Percentiles rank a stretch among this genome's conserved stretches.
Conservation (phyloP, 2,113 vertebrate species). For the Callionymus lyra region DNA sequence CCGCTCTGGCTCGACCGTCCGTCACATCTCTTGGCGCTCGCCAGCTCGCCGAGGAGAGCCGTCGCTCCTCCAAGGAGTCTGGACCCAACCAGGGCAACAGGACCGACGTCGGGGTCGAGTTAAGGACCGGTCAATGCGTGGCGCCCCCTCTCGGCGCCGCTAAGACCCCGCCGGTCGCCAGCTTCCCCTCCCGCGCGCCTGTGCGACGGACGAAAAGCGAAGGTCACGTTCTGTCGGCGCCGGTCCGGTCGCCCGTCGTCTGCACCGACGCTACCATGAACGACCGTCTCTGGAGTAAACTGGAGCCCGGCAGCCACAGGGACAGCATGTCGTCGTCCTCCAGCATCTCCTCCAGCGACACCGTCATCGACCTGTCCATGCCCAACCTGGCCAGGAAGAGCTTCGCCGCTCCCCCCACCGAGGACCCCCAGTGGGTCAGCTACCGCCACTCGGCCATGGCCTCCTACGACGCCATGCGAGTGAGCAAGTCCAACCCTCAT, state of each 20-base stretch:
- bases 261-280: conserved; percentile 74
- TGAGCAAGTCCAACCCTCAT: conserved; percentile 90
- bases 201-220: conserved; percentile 68
- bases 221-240: conserved; percentile 47
- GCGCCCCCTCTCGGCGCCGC: not conserved
- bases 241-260: conserved; percentile 66
- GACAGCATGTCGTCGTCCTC: conserved; percentile 89
- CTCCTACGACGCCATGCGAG: conserved; percentile 41
- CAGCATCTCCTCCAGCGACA: conserved; percentile 90
- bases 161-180: not conserved
- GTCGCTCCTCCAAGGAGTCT: conserved; percentile 1
- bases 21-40: conserved; percentile 1
- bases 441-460: conserved; percentile 25
- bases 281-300: conserved; percentile 82
- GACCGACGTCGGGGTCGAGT: not conserved
- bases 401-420: conserved; percentile 52
- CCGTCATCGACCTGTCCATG: conserved; percentile 82
- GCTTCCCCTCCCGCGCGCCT: conserved; percentile 10
- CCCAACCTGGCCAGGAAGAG: conserved; percentile 77
- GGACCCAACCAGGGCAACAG: conserved; percentile 1
- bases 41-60: conserved; percentile 3
- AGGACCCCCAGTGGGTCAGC: conserved; percentile 24
- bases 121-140: conserved; percentile 1
- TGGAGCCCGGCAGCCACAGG: conserved; percentile 69
- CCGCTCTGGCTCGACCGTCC: conserved; percentile 7